Evolutionary conservation across 2,113 vertebrate species (phyloP), one percentile per base, ranked within the genome.

Genomic region (Onychostoma macrolepis): DNA sequence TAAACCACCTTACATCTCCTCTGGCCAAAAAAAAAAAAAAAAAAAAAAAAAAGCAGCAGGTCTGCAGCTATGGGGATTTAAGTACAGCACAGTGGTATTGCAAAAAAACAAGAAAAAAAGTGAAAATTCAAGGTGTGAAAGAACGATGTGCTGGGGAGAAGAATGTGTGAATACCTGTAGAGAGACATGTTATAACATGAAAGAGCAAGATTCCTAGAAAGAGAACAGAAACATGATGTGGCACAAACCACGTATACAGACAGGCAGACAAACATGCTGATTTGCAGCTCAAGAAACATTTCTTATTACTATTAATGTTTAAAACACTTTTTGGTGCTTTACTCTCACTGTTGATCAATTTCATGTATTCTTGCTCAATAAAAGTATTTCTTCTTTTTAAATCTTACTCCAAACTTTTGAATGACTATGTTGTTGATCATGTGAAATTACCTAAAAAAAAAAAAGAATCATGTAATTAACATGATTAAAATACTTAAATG

Each of bases 1-100:
- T 53, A 89, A 88, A 63, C 26, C 63, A 74, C 41, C 80, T 84
- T 77, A 83, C 84, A 78, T 86, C 87, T 61, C 72, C 21, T 76
- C 69, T 41, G 30, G 72, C 38, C 26, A 26, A 38, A 56, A 26
- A 56, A 58, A 48, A 43, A 26, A 72, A 72, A 72, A 21, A 63
- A n/a, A n/a, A n/a, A n/a, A 45, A 38, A 43, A 21, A 72, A 76
- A 76, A 26, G 38, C 50, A 45, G 79, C 88, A 87, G 80, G 74
- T 80, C 78, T 58, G 53, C 24, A 71, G 72, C 36, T 6, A 61
- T 26, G 65, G 24, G 30, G 24, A 76, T 41, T 63, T 82, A 1
- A 79, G 24, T 24, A 9, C 71, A 43, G 38, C 28, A 69, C 56
- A 30, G 26, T 38, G 50, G 56, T 48, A 48, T 13, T 75, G 10